These are phyloP conservation scores for Neoitamus cyanurus DNA, from an alignment of 2,888 invertebrate species.

Conservation along the genomic window DNA sequence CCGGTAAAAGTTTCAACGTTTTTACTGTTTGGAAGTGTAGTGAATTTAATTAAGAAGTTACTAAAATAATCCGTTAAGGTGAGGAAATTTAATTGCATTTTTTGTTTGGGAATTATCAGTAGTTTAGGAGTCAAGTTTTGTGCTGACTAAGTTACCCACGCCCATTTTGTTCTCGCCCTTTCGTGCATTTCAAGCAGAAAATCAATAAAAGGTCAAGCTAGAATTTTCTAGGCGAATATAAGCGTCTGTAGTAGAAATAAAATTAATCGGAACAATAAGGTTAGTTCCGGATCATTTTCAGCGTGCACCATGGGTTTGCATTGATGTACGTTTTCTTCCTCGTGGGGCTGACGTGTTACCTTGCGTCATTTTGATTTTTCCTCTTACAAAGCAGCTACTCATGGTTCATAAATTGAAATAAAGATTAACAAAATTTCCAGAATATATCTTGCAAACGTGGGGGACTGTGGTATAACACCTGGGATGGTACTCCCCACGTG, in stretches of 20 bases:
- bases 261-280: background rate
- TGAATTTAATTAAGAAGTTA: background rate
- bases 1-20: slow-evolving; percentile 43
- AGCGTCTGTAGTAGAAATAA: background rate
- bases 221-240: background rate
- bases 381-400: background rate
- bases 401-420: background rate
- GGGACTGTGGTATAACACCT: background rate
- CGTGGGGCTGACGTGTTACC: background rate
- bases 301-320: background rate
- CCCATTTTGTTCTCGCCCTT: background rate
- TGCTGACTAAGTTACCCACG: background rate
- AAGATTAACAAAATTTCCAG: background rate
- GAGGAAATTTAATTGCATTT: background rate
- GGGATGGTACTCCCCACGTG: background rate
- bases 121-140: background rate
- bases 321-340: background rate
- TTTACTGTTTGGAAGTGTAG: slow-evolving; percentile 20
- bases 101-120: background rate
- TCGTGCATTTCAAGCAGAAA: background rate
- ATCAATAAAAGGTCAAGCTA: background rate
- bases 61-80: background rate
- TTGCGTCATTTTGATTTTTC: slow-evolving; percentile 1
- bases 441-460: background rate
- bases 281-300: background rate